A percentile compares a stretch with the other conserved stretches of the same genome.
phyloP scores from a whole-genome alignment of 2,888 invertebrate species.

The Gasteruption jaculator region DNA sequence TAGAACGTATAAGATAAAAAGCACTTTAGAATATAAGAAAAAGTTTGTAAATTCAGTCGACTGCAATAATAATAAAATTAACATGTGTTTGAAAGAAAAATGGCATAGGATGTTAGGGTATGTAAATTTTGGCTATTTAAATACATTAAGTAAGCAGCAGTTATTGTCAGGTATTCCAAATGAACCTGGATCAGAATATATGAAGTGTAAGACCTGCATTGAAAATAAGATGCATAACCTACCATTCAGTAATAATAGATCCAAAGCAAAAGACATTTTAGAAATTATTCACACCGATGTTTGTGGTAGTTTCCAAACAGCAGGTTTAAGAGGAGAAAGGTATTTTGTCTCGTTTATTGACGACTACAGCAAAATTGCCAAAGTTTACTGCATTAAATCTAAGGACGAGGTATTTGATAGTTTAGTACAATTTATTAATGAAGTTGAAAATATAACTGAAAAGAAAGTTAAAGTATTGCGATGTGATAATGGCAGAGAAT shows the following conservation, averaged over 20 bases:
- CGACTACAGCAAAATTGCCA: constrained; percentile 22
- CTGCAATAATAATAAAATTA: constrained; percentile 2
- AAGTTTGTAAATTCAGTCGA: constrained; percentile 1
- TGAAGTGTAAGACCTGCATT: constrained; percentile 17
- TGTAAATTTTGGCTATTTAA: constrained; percentile 15
- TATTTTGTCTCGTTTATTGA: constrained; percentile 27
- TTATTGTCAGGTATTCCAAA: constrained; percentile 12
- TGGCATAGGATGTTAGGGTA: constrained; percentile 17
- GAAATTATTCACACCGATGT: constrained; percentile 23
- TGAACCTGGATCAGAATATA: constrained; percentile 11
- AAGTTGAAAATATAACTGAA: constrained; percentile 16
- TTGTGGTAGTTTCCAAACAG: constrained; percentile 12
- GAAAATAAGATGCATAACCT: constrained; percentile 18
- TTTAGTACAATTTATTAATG: constrained; percentile 10
- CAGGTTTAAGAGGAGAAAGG: constrained; percentile 21
- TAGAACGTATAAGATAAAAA: constrained; percentile 11
- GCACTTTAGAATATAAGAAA: constrained; percentile 9
- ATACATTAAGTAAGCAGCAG: constrained; percentile 10
- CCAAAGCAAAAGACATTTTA: constrained; percentile 20
- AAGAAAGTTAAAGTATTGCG: constrained; percentile 22
- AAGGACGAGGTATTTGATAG: constrained; percentile 23
- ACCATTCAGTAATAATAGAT: constrained; percentile 23
- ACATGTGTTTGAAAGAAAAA: constrained; percentile 16
- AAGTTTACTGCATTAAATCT: constrained; percentile 23
- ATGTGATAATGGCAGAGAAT: constrained; percentile 19